phyloP scores from a whole-genome alignment of 2,113 vertebrate genomes.

The Opisthocomus hoazin region DNA sequence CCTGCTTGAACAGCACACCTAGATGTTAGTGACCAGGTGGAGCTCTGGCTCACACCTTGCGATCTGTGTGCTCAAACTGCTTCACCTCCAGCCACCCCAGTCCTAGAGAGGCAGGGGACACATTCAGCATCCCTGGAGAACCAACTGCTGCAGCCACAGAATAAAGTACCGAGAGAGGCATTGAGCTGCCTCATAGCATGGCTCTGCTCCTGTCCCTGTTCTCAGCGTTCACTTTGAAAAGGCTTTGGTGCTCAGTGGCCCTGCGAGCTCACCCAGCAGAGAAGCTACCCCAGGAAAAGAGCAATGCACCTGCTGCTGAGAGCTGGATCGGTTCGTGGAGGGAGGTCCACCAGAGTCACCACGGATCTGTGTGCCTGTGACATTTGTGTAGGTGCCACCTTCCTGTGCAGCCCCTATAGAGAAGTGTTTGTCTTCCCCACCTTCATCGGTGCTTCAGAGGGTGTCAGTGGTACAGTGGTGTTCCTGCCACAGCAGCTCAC shows the following conservation, averaged over 20 bases:
- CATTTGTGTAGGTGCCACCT: rapidly evolving
- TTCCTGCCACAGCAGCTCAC: background rate
- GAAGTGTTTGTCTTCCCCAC: no score
- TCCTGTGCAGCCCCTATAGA: background rate
- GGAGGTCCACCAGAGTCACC: background rate
- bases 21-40: background rate
- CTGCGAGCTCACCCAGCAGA: background rate
- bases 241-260: background rate
- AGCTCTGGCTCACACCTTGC: background rate
- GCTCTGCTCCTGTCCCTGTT: background rate
- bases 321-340: background rate
- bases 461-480: background rate
- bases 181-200: background rate
- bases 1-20: background rate
- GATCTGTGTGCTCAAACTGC: background rate
- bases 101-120: background rate
- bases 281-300: background rate
- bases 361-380: background rate
- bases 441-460: background rate
- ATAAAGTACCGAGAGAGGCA: background rate
- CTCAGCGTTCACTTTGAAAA: rapidly evolving
- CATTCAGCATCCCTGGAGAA: background rate
- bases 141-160: background rate
- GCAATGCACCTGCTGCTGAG: rapidly evolving
- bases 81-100: background rate